These are phyloP conservation scores for Cheirogaleus major DNA, from an alignment of 2,797 vertebrate species.

Conservation along the genomic window DNA sequence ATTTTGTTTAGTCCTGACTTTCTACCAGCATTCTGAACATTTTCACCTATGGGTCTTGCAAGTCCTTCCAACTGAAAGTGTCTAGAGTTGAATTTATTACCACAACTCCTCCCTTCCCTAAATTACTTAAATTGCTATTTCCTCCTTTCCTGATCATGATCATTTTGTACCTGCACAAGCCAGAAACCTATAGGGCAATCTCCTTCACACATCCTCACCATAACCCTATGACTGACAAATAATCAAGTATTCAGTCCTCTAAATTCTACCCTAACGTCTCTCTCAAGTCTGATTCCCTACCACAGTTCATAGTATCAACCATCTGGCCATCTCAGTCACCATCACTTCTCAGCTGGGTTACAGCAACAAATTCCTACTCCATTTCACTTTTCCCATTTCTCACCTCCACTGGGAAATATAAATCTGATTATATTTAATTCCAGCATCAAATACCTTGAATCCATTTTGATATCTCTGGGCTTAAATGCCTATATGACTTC, in stretches of 20 bases:
- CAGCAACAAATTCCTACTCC: not conserved
- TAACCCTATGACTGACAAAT: no score
- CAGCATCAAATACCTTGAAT: not conserved
- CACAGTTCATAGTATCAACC: fast-evolving
- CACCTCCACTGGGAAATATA: not conserved
- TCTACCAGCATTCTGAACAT: not conserved
- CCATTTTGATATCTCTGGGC: not conserved
- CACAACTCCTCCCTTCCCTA: fast-evolving
- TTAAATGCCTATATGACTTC: not conserved
- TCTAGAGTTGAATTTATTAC: not conserved
- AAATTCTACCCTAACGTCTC: not conserved
- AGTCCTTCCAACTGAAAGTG: not conserved
- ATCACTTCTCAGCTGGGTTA: not conserved
- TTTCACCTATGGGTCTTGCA: not conserved
- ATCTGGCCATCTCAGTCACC: not conserved
- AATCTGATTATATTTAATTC: not conserved
- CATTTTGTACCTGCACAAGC: not conserved
- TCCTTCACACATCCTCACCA: not conserved
- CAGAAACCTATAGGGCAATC: not conserved
- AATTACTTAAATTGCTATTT: not conserved
- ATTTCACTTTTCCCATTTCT: not conserved
- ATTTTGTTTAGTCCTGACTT: not conserved
- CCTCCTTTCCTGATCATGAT: not conserved
- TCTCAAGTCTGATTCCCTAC: not conserved
- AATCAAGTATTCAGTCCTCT: not conserved